These are phyloP conservation scores for Gnathonemus longibarbis DNA, from an alignment of 2,113 vertebrate genomes.

Conservation along the genomic window DNA sequence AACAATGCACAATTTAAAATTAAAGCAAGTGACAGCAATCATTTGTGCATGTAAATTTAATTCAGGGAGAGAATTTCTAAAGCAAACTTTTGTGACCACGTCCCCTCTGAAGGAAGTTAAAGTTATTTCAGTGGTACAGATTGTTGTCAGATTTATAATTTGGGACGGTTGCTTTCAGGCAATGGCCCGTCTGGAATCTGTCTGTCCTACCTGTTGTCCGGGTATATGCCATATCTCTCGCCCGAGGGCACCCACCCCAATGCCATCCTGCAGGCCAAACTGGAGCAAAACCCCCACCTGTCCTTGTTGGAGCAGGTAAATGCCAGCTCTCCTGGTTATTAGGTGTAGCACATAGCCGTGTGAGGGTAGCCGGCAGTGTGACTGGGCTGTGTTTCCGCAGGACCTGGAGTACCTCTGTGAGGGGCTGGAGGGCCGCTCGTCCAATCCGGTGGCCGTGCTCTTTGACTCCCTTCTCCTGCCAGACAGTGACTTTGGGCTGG, in stretches of 20 bases:
- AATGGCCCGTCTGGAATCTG: slow-evolving; percentile 71
- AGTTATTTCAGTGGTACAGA: not conserved
- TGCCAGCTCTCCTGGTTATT: not conserved
- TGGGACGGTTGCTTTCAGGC: slow-evolving; percentile 39
- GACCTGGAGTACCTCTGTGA: slow-evolving; percentile 70
- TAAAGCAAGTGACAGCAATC: not conserved
- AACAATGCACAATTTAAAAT: not conserved
- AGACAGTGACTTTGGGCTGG: slow-evolving; percentile 60
- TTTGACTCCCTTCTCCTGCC: slow-evolving; percentile 69
- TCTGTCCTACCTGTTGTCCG: slow-evolving; percentile 67
- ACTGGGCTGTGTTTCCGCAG: slow-evolving; percentile 32
- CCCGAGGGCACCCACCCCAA: slow-evolving; percentile 57
- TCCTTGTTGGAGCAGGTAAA: slow-evolving; percentile 64
- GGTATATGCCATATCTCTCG: slow-evolving; percentile 62
- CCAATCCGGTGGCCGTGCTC: slow-evolving; percentile 67
- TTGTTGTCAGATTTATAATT: not conserved
- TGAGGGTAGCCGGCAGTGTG: not conserved
- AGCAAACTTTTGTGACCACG: not conserved
- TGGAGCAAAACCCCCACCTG: slow-evolving; percentile 50
- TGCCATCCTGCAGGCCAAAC: slow-evolving; percentile 58
- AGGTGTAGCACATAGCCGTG: not conserved
- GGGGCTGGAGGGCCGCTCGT: slow-evolving; percentile 65
- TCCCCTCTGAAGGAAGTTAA: not conserved
- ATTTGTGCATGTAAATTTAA: not conserved
- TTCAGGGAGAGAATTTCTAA: not conserved